Evolutionary conservation across 2,888 invertebrate species (phyloP).

Genomic region (Drosophila neonasuta): DNA sequence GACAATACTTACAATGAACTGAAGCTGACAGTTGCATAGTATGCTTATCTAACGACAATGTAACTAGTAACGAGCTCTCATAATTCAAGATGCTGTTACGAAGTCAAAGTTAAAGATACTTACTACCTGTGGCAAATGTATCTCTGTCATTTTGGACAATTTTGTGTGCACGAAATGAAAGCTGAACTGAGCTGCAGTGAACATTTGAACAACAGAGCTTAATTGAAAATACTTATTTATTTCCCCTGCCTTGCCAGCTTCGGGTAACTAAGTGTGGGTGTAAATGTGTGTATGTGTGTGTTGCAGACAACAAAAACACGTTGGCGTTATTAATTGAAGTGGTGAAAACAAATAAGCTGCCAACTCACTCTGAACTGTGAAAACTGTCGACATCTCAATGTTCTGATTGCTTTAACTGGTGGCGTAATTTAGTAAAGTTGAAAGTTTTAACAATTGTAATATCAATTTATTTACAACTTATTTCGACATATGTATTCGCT

Average conservation of each 20-base stretch:
- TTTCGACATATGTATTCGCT: constrained; percentile 12
- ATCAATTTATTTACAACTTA: constrained; percentile 59
- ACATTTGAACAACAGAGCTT: constrained; percentile 24
- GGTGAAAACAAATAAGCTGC: constrained; percentile 24
- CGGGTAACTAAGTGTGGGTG: constrained; percentile 2
- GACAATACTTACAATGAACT: constrained; percentile 14
- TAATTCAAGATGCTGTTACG: background rate
- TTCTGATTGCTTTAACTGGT: background rate
- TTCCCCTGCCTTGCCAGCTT: constrained; percentile 14
- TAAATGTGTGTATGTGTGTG: background rate
- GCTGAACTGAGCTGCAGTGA: background rate
- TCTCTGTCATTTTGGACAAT: constrained; percentile 13
- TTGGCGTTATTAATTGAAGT: constrained; percentile 51
- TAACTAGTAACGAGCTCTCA: background rate
- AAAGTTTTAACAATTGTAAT: constrained; percentile 33
- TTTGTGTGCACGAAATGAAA: background rate
- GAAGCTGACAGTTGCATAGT: background rate
- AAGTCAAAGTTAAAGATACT: constrained; percentile 1
- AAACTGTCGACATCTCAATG: background rate
- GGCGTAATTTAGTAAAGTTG: background rate
- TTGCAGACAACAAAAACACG: constrained; percentile 37
- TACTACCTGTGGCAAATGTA: constrained; percentile 3
- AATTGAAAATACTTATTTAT: constrained; percentile 65
- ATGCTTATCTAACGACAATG: constrained; percentile 1
- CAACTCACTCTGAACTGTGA: constrained; percentile 12